These are phyloP conservation scores for Ctenopoma multispine DNA, from an alignment of 2,797 vertebrate genomes.

Conservation along the genomic window DNA sequence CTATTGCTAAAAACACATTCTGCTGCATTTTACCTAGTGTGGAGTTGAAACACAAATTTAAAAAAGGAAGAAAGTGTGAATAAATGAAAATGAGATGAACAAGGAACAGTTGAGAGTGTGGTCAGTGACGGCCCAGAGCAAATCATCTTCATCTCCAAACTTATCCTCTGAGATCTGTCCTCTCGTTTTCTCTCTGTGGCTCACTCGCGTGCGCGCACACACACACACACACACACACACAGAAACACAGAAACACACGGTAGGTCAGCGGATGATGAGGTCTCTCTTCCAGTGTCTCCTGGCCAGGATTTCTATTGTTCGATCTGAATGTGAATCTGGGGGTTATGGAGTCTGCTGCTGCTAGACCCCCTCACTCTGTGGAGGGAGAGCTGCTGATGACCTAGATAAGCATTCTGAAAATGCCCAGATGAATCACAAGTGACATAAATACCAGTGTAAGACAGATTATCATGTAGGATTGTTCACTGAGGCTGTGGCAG, in stretches of 20 bases:
- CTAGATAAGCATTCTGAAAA: constrained; percentile 57
- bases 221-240: constrained; percentile 6
- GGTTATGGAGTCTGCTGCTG: constrained; percentile 44
- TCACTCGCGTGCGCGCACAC: neutral
- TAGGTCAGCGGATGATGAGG: constrained; percentile 52
- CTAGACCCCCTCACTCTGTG: constrained; percentile 26
- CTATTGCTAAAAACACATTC: neutral
- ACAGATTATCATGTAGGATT: neutral
- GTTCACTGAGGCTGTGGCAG: neutral
- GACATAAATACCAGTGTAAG: constrained; percentile 5
- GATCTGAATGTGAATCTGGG: constrained; percentile 67
- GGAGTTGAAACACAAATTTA: constrained; percentile 21
- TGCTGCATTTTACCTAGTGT: neutral
- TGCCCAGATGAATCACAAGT: constrained; percentile 32
- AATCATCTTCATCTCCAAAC: constrained; percentile 57
- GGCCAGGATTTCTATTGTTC: constrained; percentile 72
- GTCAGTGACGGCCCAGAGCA: constrained; percentile 59
- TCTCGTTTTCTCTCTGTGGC: neutral
- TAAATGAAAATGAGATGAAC: constrained; percentile 5
- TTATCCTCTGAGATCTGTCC: constrained; percentile 59
- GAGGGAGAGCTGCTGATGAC: constrained; percentile 54
- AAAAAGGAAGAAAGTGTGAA: constrained; percentile 25
- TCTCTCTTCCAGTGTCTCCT: constrained; percentile 56
- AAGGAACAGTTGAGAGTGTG: constrained; percentile 32
- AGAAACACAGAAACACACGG: constrained; percentile 9